Percentiles rank a stretch among this genome's conserved stretches.
Evolutionary conservation across 2,113 vertebrate species (phyloP).

Genomic region (Actinemys pallida): DNA sequence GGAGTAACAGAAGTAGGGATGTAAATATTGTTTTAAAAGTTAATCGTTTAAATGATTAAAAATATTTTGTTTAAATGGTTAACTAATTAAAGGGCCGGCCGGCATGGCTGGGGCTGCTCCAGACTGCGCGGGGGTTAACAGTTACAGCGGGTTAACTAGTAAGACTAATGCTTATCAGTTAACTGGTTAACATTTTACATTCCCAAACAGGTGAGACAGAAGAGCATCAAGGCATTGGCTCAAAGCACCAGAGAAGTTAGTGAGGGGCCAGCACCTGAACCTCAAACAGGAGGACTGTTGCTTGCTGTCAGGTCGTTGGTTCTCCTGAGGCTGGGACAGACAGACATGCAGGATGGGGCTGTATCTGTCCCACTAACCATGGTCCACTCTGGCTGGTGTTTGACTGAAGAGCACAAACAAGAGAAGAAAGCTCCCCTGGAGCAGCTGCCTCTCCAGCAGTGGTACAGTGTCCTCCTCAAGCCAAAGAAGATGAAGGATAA

Average conservation of each 20-base stretch:
- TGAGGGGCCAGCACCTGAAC: background rate
- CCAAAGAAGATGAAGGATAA: too few species aligned
- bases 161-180: too few species aligned
- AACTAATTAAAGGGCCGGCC: too few species aligned
- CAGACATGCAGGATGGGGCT: background rate
- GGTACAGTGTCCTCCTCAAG: too few species aligned
- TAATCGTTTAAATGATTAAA: too few species aligned
- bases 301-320: background rate
- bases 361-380: background rate
- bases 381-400: background rate
- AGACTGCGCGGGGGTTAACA: too few species aligned
- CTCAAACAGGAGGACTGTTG: background rate
- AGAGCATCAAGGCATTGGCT: background rate
- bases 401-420: background rate
- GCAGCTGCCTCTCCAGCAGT: too few species aligned
- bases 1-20: background rate
- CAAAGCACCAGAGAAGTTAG: background rate
- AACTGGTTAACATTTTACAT: too few species aligned
- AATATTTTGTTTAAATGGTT: too few species aligned
- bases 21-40: too few species aligned
- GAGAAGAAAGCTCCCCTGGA: background rate
- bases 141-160: too few species aligned
- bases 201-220: background rate
- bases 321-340: background rate
- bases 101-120: too few species aligned